Conservation (phyloP, 1,140 invertebrate genomes). For the Drosophila persimilis region DNA sequence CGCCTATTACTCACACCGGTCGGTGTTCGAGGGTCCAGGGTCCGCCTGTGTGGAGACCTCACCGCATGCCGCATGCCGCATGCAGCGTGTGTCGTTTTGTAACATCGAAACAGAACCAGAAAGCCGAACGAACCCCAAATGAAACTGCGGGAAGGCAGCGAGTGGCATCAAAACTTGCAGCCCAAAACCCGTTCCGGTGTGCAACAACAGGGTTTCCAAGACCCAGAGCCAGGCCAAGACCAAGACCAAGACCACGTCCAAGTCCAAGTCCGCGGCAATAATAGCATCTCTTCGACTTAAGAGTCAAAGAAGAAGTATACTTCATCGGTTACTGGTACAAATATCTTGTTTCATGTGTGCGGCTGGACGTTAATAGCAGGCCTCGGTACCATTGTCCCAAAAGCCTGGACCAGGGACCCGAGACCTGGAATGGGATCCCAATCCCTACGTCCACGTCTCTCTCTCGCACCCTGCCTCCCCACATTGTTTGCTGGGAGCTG, state of each 20-base stretch:
- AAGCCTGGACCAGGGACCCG: constrained; percentile 19
- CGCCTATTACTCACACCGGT: constrained; percentile 79
- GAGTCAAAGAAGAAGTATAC: constrained; percentile 55
- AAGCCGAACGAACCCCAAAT: constrained; percentile 27
- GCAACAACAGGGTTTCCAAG: constrained; percentile 21
- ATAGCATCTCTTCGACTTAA: constrained; percentile 53
- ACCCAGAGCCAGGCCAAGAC: background rate
- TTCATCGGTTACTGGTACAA: constrained; percentile 73
- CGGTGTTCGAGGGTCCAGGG: constrained; percentile 1
- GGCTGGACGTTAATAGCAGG: constrained; percentile 79
- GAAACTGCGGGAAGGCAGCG: constrained; percentile 72
- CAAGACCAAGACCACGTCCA: background rate
- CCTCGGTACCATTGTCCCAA: constrained; percentile 42
- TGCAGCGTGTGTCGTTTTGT: constrained; percentile 81
- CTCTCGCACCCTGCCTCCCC: background rate
- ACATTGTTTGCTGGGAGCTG: constrained; percentile 13
- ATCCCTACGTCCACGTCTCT: background rate
- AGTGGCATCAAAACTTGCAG: constrained; percentile 39
- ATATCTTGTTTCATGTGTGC: constrained; percentile 83
- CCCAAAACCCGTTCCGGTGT: constrained; percentile 44
- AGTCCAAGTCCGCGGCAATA: constrained; percentile 38
- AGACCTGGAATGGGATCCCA: too few species aligned
- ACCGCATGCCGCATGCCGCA: constrained; percentile 67
- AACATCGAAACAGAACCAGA: constrained; percentile 32
- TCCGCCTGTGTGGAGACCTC: constrained; percentile 45